A percentile compares a stretch with the other conserved stretches of the same genome.
These are phyloP conservation scores for Huso huso DNA, from an alignment of 2,797 vertebrate genomes.

Conservation along the genomic window DNA sequence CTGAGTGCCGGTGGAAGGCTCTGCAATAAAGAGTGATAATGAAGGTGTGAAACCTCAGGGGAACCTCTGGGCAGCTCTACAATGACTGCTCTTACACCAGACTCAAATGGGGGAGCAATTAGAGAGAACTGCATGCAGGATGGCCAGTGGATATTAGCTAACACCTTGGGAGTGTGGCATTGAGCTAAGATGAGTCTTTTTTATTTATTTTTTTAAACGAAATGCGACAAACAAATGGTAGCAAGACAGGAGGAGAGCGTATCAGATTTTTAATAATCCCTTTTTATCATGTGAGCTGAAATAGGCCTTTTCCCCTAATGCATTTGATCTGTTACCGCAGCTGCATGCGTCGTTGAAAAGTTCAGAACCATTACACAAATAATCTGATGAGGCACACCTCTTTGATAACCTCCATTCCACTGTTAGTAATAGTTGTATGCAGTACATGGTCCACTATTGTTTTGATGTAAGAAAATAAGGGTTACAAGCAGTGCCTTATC, in stretches of 20 bases:
- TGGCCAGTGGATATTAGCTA: conserved; percentile 78
- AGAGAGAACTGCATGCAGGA: conserved; percentile 79
- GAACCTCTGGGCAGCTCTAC: conserved; percentile 78
- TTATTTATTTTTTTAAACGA: conserved; percentile 22
- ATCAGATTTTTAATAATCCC: too few relatives aligned
- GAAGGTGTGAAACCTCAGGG: conserved; percentile 89
- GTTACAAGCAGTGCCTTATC: too few relatives aligned
- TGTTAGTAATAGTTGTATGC: too few relatives aligned
- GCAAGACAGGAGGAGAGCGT: neutral
- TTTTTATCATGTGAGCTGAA: too few relatives aligned
- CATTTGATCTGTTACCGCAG: too few relatives aligned
- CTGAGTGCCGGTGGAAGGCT: conserved; percentile 78
- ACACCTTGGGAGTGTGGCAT: conserved; percentile 73
- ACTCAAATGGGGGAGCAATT: conserved; percentile 85
- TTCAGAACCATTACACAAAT: too few relatives aligned
- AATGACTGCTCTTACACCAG: conserved; percentile 84
- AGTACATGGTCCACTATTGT: too few relatives aligned
- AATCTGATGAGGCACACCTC: too few relatives aligned
- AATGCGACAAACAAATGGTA: conserved; percentile 2
- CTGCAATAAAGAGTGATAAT: conserved; percentile 96
- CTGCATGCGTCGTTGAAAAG: too few relatives aligned
- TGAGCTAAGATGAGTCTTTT: conserved; percentile 70
- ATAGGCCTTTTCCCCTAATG: too few relatives aligned
- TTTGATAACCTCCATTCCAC: too few relatives aligned
- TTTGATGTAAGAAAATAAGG: too few relatives aligned